A percentile compares a stretch with the other conserved stretches of the same genome.
These are phyloP conservation scores for Zosterops japonicus DNA, from an alignment of 2,113 vertebrate species.

Conservation along the genomic window DNA sequence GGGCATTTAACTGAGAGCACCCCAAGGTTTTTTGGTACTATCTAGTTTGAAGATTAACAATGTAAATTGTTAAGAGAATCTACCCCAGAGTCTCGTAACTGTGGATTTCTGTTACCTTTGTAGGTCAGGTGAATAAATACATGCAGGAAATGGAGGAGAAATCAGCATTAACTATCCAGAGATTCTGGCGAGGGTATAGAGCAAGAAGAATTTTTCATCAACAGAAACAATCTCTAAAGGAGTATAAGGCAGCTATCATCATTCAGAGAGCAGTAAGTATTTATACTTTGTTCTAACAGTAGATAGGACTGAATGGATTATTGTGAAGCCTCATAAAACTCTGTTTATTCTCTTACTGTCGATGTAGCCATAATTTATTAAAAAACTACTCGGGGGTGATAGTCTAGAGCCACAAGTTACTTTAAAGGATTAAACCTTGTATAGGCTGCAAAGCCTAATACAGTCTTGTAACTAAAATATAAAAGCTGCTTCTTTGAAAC, in stretches of 20 bases:
- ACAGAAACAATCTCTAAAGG: constrained; percentile 71
- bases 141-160: constrained; percentile 82
- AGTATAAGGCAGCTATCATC: constrained; percentile 82
- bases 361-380: background rate
- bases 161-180: constrained; percentile 89
- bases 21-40: background rate
- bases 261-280: constrained; percentile 88
- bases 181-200: constrained; percentile 85
- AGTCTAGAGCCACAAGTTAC: background rate
- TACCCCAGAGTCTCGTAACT: background rate
- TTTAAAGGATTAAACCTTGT: background rate
- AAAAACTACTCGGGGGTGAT: background rate
- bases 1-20: background rate
- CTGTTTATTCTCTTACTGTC: background rate
- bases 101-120: constrained; percentile 28
- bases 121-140: constrained; percentile 83
- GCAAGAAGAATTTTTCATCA: constrained; percentile 78
- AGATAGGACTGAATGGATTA: background rate
- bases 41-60: background rate
- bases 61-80: background rate
- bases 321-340: background rate
- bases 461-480: background rate
- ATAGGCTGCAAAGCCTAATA: background rate
- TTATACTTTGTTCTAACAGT: background rate
- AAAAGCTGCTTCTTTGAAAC: background rate